phyloP scores from a whole-genome alignment of 2,888 invertebrate species.

The Phyllotreta striolata region DNA sequence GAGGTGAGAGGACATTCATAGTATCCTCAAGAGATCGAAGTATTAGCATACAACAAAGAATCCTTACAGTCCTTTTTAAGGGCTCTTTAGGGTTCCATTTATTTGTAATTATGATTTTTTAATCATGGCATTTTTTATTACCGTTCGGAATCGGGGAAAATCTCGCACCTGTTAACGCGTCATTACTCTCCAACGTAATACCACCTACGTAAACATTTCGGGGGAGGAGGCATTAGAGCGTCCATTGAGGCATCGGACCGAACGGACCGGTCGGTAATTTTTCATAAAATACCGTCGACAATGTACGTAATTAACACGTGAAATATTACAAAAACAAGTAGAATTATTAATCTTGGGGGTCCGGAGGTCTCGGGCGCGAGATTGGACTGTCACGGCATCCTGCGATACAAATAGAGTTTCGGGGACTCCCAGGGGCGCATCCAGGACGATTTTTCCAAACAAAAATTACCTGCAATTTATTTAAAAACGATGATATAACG shows the following conservation, averaged over 20 bases:
- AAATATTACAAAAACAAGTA: slow-evolving; percentile 61
- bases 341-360: slow-evolving; percentile 59
- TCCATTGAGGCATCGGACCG: slow-evolving; percentile 15
- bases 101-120: no score
- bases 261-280: slow-evolving; percentile 42
- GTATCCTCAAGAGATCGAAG: no score
- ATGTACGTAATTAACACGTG: slow-evolving; percentile 59
- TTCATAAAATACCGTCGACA: slow-evolving; percentile 50
- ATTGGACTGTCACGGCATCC: slow-evolving; percentile 58
- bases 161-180: slow-evolving; percentile 20
- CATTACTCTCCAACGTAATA: slow-evolving; percentile 16
- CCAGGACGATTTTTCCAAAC: neutral
- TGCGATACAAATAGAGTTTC: slow-evolving; percentile 57
- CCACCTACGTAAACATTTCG: slow-evolving; percentile 11
- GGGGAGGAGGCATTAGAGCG: slow-evolving; percentile 19
- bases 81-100: no score
- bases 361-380: slow-evolving; percentile 54
- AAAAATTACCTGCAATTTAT: no score
- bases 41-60: no score
- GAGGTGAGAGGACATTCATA: no score
- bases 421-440: slow-evolving; percentile 27
- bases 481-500: no score
- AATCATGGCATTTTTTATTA: neutral
- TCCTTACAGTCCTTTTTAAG: no score
- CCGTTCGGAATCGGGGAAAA: neutral